Conservation (phyloP, 2,797 vertebrate genomes). For the Enteromius thamalakanensis region DNA sequence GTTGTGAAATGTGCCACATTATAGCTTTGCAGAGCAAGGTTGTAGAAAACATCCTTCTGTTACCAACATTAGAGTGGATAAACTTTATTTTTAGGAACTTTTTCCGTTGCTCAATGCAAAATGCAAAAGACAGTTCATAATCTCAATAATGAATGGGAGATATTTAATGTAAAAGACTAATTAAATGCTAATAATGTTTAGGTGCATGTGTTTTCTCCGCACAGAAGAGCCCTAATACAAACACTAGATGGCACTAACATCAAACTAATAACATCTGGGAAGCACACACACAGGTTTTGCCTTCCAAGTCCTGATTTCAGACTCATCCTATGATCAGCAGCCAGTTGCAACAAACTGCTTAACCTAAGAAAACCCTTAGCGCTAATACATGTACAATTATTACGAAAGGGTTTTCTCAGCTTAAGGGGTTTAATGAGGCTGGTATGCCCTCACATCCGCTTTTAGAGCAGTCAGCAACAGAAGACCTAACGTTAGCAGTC, state of each 20-base stretch:
- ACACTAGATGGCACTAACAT: slow-evolving; percentile 48
- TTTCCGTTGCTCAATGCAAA: too few species aligned
- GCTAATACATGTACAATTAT: slow-evolving; percentile 5
- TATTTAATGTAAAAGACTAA: not conserved
- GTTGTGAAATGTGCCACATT: too few species aligned
- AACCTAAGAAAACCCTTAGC: slow-evolving; percentile 2
- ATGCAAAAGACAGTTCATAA: not conserved
- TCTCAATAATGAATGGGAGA: not conserved
- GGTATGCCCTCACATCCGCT: not conserved
- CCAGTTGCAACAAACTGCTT: not conserved
- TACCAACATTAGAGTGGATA: too few species aligned
- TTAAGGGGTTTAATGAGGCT: slow-evolving; percentile 3
- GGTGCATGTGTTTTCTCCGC: not conserved
- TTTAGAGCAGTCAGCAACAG: not conserved
- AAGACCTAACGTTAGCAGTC: not conserved
- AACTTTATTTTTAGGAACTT: too few species aligned
- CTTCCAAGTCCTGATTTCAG: not conserved
- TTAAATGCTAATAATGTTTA: not conserved
- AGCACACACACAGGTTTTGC: not conserved
- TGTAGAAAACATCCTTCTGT: too few species aligned
- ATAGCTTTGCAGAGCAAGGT: too few species aligned
- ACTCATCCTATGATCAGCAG: not conserved
- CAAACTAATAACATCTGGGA: slow-evolving; percentile 19
- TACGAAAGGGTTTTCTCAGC: not conserved
- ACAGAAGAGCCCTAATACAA: not conserved